Evolutionary conservation across 30 jellyfish, hydroid and myxozoan genomes (phyloP), one percentile per base, ranked within the genome.

Genomic region (Turritopsis dohrnii): DNA sequence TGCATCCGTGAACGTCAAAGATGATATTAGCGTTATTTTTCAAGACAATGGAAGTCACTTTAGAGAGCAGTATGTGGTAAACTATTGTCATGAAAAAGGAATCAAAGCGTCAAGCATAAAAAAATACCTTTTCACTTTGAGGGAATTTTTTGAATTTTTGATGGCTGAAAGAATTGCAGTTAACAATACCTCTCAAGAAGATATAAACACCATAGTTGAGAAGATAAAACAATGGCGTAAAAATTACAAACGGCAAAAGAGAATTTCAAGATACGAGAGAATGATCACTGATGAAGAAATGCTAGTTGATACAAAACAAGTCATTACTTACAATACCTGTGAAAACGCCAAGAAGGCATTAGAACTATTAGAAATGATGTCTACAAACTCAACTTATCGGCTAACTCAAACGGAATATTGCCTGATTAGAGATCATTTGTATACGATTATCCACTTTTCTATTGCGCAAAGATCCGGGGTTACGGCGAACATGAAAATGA

Each of bases 211-310:
- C 28, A 69, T 69, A 21, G 60, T 24, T 26, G 65, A 30, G 24
- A 74, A 24, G 21, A 21, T 74, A 22, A 74, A 24, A 74, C 83
- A 74, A 74, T 74, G 83, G 83, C 28, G 83, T 20, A 74, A 74
- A 30, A 74, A 74, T n/a, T 74, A n/a, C 0, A 74, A 30, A 24
- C 28, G 41, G 83, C 26, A 74, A 30, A 71, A 74, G 54, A 74
- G n/a, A n/a, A n/a, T n/a, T n/a, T n/a, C n/a, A n/a, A n/a, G 83
- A 24, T 29, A 23, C 21, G 83, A 24, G 60, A 74, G 83, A 74
- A 26, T 26, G 65, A 21, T 52, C 41, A 22, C 28, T 20, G 83
- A 74, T n/a, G n/a, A n/a, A n/a, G n/a, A 74, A 74, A 74, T 74
- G 83, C 21, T 74, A 22, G 83, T 74, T n/a, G 41, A 28, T 74